These are phyloP conservation scores for Agrotis exclamationis DNA, from an alignment of 2,888 invertebrate genomes.

Conservation along the genomic window DNA sequence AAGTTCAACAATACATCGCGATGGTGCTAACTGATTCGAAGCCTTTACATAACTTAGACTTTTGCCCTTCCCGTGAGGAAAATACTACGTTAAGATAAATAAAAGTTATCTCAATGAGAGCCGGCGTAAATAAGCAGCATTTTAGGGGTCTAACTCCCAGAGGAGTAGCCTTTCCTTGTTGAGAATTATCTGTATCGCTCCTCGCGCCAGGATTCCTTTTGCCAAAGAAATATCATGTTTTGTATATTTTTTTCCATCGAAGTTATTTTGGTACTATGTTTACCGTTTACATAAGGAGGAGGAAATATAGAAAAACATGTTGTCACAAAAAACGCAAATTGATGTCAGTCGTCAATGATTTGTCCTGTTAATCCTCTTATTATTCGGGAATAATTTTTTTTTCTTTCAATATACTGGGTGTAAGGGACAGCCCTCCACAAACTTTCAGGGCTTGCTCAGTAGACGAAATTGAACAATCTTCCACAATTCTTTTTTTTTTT, in stretches of 20 bases:
- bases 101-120: conserved; percentile 61
- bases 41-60: conserved; percentile 46
- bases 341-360: not conserved
- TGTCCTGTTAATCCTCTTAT: not conserved
- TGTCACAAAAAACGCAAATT: not conserved
- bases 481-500: too few species aligned
- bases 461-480: too few species aligned
- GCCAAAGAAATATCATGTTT: conserved; percentile 66
- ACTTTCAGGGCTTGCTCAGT: too few species aligned
- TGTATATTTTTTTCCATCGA: conserved; percentile 53
- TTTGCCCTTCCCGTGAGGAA: conserved; percentile 48
- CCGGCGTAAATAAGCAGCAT: conserved; percentile 65
- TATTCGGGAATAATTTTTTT: too few species aligned
- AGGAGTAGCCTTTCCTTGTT: conserved; percentile 69
- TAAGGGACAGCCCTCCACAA: too few species aligned
- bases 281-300: conserved; percentile 7
- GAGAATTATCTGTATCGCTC: conserved; percentile 72
- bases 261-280: conserved; percentile 46
- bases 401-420: too few species aligned
- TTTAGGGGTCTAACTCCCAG: conserved; percentile 62
- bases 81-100: conserved; percentile 60
- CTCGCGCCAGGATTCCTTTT: conserved; percentile 62
- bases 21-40: conserved; percentile 20
- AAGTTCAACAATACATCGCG: conserved; percentile 28
- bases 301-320: not conserved